Base-by-base conservation (phyloP, 2,113 vertebrate species). In the Oceanites oceanicus region DNA sequence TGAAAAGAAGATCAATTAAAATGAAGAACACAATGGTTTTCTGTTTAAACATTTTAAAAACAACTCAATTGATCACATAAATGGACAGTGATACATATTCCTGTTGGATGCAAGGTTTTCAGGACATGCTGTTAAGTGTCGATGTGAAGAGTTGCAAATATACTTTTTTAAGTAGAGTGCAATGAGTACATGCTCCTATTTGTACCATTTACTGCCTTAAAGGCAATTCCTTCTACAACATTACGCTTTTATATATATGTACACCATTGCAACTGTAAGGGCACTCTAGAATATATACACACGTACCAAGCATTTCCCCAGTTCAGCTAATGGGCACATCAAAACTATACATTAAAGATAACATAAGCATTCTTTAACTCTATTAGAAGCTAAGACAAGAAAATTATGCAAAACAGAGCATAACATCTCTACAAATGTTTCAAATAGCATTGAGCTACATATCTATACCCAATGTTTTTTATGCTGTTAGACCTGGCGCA, bases 1-100 rank as follows among this genome's bases (percentile, higher is more conserved):
- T 32, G 34, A 94, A 97, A 88, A 96, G 20, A 95, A 26, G 38
- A 80, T 29, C 32, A 88, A 70, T 80, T 63, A 20, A 73, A 91
- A 68, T 32, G 2, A 82, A 72, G 4, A 94, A 58, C 29, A 50
- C 4, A 18, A 53, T 14, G 19, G 26, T 15, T 58, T 89, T 81
- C n/a, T 66, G 23, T 34, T 82, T 17, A 77, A 86, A 62, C 3
- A 27, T 29, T 21, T 81, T 52, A 5, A 36, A 85, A 82, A 49
- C n/a, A 96, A 86, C 8, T 4, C 44, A 73, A 44, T 3, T 16
- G 11, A 67, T 68, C 16, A 63, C 12, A 12, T 44, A 53, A 73
- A 56, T 15, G 3, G 20, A 44, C 26, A 63, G 13, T 9, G 42
- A 76, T 15, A 59, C 6, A 4, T 34, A 56, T 32, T 40, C 34